Conservation (phyloP, 2,797 vertebrate species). For the Loris lydekkerianus region DNA sequence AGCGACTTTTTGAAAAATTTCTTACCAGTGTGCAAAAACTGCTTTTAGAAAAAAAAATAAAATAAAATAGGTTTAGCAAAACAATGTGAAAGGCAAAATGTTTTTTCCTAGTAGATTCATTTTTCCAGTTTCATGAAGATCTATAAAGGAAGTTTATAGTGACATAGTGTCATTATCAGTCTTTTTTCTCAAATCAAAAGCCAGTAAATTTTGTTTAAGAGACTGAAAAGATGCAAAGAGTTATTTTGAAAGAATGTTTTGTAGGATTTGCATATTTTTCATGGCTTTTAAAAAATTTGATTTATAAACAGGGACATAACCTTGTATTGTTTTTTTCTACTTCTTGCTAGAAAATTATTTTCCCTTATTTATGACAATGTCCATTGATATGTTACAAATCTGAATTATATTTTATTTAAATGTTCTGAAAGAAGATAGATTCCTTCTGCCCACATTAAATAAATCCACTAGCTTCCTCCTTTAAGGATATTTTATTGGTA, state of each 20-base stretch:
- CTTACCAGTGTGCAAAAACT: not conserved
- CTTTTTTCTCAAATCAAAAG: not conserved
- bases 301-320: conserved; percentile 24
- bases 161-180: conserved; percentile 7
- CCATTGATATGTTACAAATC: conserved; percentile 70
- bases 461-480: not conserved
- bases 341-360: conserved; percentile 2
- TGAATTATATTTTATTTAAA: conserved; percentile 66
- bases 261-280: conserved; percentile 35
- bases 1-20: not conserved
- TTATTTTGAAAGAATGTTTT: conserved; percentile 24
- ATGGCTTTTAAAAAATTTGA: not conserved
- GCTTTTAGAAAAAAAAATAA: not conserved
- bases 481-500: conserved; percentile 71
- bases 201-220: not conserved
- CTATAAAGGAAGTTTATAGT: not conserved
- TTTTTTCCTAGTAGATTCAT: conserved; percentile 31
- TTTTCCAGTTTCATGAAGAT: conserved; percentile 53
- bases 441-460: conserved; percentile 48
- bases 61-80: conserved; percentile 9
- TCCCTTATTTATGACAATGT: conserved; percentile 72
- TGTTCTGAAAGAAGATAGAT: conserved; percentile 1
- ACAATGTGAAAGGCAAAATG: not conserved
- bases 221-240: not conserved
- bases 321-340: not conserved